A percentile compares a stretch with the other conserved stretches of the same genome.
These are phyloP conservation scores for Plutomurus gul DNA, from an alignment of 1,140 invertebrate species.

Conservation along the genomic window DNA sequence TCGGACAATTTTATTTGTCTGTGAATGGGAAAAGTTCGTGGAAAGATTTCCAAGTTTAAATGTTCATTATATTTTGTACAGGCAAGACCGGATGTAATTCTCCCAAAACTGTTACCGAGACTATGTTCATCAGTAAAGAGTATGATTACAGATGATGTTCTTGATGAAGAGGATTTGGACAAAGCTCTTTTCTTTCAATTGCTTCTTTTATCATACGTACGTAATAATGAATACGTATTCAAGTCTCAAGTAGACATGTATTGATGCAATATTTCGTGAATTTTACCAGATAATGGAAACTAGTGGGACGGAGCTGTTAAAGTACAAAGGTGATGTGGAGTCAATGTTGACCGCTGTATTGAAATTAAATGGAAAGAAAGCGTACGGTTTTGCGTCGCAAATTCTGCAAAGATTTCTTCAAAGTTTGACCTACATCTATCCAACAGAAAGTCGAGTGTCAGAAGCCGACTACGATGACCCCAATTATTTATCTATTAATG, in stretches of 20 bases:
- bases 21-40: background rate
- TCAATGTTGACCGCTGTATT: conserved; percentile 62
- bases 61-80: conserved; percentile 56
- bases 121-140: conserved; percentile 67
- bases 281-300: conserved; percentile 50
- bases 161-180: conserved; percentile 75
- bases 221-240: conserved; percentile 40
- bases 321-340: conserved; percentile 42
- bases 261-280: background rate
- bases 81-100: conserved; percentile 66
- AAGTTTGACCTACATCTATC: conserved; percentile 65
- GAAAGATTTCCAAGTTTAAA: no score
- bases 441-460: conserved; percentile 69
- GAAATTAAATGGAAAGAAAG: conserved; percentile 93
- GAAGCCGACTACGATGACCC: conserved; percentile 67
- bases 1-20: background rate
- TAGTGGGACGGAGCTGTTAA: conserved; percentile 44
- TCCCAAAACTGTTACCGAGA: conserved; percentile 73
- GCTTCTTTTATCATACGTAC: conserved; percentile 72
- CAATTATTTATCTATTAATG: conserved; percentile 74
- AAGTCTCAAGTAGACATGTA: background rate
- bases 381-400: conserved; percentile 59
- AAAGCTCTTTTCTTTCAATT: conserved; percentile 79
- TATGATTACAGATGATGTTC: conserved; percentile 64
- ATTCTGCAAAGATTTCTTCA: conserved; percentile 63